Base-by-base conservation (phyloP, 2,888 invertebrate species). In the Cryptops parisi region DNA sequence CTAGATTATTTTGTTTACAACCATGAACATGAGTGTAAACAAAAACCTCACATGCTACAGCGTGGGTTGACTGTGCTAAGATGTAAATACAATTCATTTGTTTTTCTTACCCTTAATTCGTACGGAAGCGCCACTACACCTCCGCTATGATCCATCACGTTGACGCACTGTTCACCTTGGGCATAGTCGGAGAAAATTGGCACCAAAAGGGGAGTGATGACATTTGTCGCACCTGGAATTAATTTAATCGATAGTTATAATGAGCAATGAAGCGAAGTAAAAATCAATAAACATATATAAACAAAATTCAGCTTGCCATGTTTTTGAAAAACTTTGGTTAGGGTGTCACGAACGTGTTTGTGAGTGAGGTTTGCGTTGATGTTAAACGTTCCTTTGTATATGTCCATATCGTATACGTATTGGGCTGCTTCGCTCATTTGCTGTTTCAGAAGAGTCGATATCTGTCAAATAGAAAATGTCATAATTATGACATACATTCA, bases 131-230 rank as follows among this genome's bases (percentile, higher is more conserved):
- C 79, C 5, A 91, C 85, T 0, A 94, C 78, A 54, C 79, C 79
- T 0, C 94, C 94, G 24, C 82, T 81, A 55, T 82, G 78, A 1
- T 90, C 88, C 87, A 96, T 90, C 12, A 91, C 71, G 60, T 79
- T 79, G 0, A 88, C 87, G 44, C 75, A 74, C 22, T 78, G 76
- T 52, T 81, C 77, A 40, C 73, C 69, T 45, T 59, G 69, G 75
- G 78, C 55, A 72, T 74, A 52, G 2, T 62, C 49, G n/a, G 72
- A 71, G 0, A 79, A 78, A 22, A 80, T 77, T 2, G 93, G 93
- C 66, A 84, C 81, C 25, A 94, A 70, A 0, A 89, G 68, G 0
- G 91, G 88, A 0, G 89, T 84, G 1, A 78, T 74, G 50, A 91
- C 74, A 62, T 82, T 80, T 25, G 80, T 74, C 0, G 85, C 93